Percentiles rank a stretch among this genome's conserved stretches.
Conservation (phyloP, 2,113 vertebrate species). For the Pan paniscus region DNA sequence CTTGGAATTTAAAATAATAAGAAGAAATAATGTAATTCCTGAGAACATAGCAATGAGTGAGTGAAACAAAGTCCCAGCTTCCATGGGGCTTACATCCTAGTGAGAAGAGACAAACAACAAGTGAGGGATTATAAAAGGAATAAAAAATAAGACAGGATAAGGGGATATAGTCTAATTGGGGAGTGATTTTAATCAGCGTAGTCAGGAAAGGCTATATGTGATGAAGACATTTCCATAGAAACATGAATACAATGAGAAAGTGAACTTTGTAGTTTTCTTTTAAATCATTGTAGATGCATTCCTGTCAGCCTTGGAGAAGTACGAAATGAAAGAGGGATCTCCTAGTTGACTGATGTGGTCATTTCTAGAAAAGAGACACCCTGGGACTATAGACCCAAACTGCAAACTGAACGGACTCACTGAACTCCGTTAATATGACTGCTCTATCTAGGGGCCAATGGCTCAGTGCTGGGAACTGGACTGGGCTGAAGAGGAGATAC, state of each 20-base stretch:
- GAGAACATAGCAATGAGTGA: not conserved
- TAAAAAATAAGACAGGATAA: not conserved
- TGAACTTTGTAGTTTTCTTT: not conserved
- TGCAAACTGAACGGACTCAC: not conserved
- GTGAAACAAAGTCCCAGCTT: not conserved
- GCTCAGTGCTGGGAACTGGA: not conserved
- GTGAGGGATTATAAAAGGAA: not conserved
- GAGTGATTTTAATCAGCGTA: not conserved
- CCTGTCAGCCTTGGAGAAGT: not conserved
- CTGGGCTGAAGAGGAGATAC: not conserved
- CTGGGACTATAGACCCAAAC: not conserved
- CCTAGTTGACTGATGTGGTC: not conserved
- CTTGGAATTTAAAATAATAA: too few relatives aligned
- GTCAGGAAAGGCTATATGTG: not conserved
- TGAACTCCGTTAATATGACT: not conserved
- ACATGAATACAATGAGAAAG: not conserved
- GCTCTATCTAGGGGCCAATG: not conserved
- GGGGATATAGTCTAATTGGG: not conserved
- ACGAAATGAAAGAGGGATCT: not conserved
- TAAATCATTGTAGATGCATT: not conserved
- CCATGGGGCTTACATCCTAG: not conserved
- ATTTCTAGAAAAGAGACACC: not conserved
- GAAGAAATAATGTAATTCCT: not conserved
- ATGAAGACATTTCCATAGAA: not conserved
- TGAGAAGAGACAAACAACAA: not conserved